Base-by-base conservation (phyloP, 2,797 vertebrate genomes). In the Capromys pilorides region DNA sequence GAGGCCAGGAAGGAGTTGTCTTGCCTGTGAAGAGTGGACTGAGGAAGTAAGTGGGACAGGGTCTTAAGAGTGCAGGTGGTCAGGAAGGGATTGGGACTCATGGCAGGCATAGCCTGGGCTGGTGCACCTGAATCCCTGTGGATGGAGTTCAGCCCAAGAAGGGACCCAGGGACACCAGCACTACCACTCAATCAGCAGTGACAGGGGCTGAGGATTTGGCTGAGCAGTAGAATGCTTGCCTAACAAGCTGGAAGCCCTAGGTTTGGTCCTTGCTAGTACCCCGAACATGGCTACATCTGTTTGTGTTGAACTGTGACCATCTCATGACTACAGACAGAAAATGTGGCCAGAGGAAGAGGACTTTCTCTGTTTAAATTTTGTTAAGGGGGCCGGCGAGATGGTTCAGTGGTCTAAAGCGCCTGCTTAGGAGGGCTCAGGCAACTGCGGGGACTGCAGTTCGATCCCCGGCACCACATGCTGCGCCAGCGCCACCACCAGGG, bases 31-130 rank as follows among this genome's bases (percentile, higher is more conserved):
- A 41, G n/a, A 9, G 26, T 26, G 31, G 0, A 4, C 13, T 6
- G 79, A 81, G 19, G 51, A 31, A 24, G 33, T 3, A 2, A 24
- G 39, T 4, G 12, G 71, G 39, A 75, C 24, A 2, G 36, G 24
- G 36, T 19, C n/a, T 6, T 36, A 24, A 24, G 22, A 39, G 36
- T 24, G 21, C 11, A 45, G 10, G 22, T 22, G 36, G 39, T 73
- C 6, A 0, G n/a, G 39, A 12, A 11, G 18, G 66, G 8, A 6
- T 13, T 16, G 28, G 31, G 54, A 12, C 0, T 8, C n/a, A 9
- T 24, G 24, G 59, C 0, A 11, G 26, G 92, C 6, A 28, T 36
- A 9, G 19, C 26, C 26, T 6, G 33, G 51, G 41, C 11, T 21
- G n/a, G 18, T 5, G 14, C 6, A 33, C 41, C 21, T 21, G 2